These are phyloP conservation scores for Odocoileus virginianus DNA, from an alignment of 2,113 vertebrate genomes.

Conservation along the genomic window DNA sequence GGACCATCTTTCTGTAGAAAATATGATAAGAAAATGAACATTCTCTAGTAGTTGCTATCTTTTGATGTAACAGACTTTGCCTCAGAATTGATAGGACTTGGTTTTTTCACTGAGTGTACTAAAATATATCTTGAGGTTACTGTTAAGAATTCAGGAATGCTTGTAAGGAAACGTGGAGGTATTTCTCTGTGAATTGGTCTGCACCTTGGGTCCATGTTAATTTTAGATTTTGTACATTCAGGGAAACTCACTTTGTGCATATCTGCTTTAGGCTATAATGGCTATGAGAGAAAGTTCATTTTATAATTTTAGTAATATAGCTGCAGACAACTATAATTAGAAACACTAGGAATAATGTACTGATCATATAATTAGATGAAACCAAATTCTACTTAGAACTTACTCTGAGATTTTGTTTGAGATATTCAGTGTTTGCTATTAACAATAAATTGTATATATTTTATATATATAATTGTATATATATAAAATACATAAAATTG, in stretches of 20 bases:
- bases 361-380: background rate
- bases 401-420: background rate
- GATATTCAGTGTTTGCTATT: conserved; percentile 41
- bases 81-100: background rate
- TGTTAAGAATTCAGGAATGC: conserved; percentile 16
- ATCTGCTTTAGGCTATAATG: conserved; percentile 8
- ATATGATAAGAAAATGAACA: conserved; percentile 39
- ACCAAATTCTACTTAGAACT: conserved; percentile 28
- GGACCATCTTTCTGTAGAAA: background rate
- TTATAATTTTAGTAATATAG: conserved; percentile 24
- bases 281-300: conserved; percentile 8
- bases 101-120: conserved; percentile 19
- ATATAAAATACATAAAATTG: no score
- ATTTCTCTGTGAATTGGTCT: conserved; percentile 44
- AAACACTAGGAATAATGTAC: conserved; percentile 30
- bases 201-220: conserved; percentile 57
- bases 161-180: background rate
- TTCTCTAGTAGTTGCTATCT: conserved; percentile 23
- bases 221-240: conserved; percentile 46
- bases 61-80: conserved; percentile 22
- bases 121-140: conserved; percentile 28
- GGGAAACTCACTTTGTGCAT: background rate
- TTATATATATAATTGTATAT: no score
- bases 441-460: background rate
- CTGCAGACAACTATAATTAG: conserved; percentile 45